Conservation (phyloP, 2,888 invertebrate species). For the Pimpla rufipes region DNA sequence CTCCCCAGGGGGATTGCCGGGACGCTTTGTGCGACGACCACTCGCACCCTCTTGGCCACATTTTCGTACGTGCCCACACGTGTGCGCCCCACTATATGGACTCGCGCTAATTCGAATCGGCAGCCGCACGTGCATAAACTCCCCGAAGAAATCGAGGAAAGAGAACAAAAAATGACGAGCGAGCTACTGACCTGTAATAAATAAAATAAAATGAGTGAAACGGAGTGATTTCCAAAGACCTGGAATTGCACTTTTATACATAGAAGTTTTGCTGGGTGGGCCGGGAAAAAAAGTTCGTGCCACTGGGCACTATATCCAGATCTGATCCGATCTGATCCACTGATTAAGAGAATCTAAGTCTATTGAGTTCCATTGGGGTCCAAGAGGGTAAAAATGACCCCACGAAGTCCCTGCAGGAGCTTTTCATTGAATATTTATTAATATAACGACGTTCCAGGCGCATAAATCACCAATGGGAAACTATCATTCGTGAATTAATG, state of each 20-base stretch:
- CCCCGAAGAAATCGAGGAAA: constrained; percentile 64
- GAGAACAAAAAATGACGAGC: constrained; percentile 57
- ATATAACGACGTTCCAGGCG: constrained; percentile 63
- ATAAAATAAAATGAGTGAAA: constrained; percentile 28
- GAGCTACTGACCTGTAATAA: constrained; percentile 16
- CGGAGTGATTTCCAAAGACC: constrained; percentile 22
- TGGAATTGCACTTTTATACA: too few species aligned
- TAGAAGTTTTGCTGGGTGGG: too few species aligned
- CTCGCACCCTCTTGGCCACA: constrained; percentile 59
- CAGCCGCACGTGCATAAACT: constrained; percentile 74
- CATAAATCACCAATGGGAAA: constrained; percentile 55
- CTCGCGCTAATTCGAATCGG: constrained; percentile 72
- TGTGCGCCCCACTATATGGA: constrained; percentile 27
- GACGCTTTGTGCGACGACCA: constrained; percentile 67
- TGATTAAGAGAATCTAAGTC: constrained; percentile 46
- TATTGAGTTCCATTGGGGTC: constrained; percentile 2
- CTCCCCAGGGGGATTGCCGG: constrained; percentile 60
- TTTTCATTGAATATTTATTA: constrained; percentile 68
- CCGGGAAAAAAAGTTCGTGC: constrained; percentile 55
- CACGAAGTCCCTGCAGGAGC: constrained; percentile 19
- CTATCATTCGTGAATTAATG: constrained; percentile 59
- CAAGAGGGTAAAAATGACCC: constrained; percentile 61
- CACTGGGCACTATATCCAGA: constrained; percentile 57
- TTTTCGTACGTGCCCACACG: constrained; percentile 30
- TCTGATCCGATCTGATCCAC: neutral